Conservation (phyloP, 2,888 invertebrate genomes). For the Ptilodon capucinus region DNA sequence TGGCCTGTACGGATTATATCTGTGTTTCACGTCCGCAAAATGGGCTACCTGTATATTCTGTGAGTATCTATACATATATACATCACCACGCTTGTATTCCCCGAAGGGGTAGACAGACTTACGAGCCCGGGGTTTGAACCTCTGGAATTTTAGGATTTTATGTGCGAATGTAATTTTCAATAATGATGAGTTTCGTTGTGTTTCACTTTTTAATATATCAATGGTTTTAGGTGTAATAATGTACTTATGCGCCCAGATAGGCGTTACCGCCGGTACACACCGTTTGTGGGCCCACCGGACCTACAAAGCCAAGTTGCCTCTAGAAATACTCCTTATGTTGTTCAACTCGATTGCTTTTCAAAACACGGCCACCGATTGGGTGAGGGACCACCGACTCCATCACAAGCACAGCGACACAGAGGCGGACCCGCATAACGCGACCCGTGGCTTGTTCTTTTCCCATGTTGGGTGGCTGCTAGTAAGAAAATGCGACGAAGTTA, state of each 20-base stretch:
- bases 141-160: no score
- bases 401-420: slow-evolving; percentile 84
- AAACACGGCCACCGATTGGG: slow-evolving; percentile 83
- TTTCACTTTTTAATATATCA: no score
- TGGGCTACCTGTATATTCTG: slow-evolving; percentile 40
- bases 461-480: slow-evolving; percentile 93
- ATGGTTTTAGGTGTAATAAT: slow-evolving; percentile 39
- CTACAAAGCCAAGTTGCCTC: slow-evolving; percentile 49
- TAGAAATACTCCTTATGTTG: slow-evolving; percentile 49
- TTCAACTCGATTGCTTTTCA: slow-evolving; percentile 55
- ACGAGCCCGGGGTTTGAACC: no score
- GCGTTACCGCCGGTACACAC: slow-evolving; percentile 51
- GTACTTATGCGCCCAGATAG: slow-evolving; percentile 36
- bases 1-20: slow-evolving; percentile 44
- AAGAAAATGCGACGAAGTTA: slow-evolving; percentile 89
- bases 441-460: slow-evolving; percentile 91
- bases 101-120: no score
- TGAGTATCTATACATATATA: no score
- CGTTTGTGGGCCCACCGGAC: slow-evolving; percentile 49
- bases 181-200: no score
- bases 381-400: slow-evolving; percentile 85
- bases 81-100: no score
- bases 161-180: no score
- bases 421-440: slow-evolving; percentile 86
- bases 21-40: slow-evolving; percentile 46